phyloP scores from a whole-genome alignment of 2,888 invertebrate species.

The Hymenopus coronatus region DNA sequence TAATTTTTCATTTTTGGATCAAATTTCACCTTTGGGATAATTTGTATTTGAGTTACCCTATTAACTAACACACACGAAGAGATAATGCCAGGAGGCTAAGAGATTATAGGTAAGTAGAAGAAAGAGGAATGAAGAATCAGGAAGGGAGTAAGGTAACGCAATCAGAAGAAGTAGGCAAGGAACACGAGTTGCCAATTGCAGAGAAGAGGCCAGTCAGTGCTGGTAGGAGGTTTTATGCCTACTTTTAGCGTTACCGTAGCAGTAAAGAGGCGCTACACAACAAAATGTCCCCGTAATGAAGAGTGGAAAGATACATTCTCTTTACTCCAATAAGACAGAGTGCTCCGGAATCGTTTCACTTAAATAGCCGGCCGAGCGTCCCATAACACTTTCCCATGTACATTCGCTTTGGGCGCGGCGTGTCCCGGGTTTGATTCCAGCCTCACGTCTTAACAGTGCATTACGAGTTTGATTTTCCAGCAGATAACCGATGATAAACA shows the following conservation, averaged over 20 bases:
- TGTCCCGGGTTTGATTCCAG: background rate
- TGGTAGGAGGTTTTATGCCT: background rate
- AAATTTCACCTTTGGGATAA: too few relatives aligned
- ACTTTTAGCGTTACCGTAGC: background rate
- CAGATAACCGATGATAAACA: background rate
- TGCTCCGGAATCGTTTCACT: slow-evolving; percentile 29
- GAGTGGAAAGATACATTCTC: slow-evolving; percentile 31
- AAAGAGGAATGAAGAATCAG: background rate
- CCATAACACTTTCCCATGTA: background rate
- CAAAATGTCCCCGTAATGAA: slow-evolving; percentile 28
- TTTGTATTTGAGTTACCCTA: too few relatives aligned
- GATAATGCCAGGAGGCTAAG: too few relatives aligned
- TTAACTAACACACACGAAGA: too few relatives aligned
- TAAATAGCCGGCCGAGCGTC: background rate
- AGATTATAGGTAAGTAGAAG: too few relatives aligned
- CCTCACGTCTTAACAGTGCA: background rate
- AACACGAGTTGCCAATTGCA: background rate
- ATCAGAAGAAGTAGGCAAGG: background rate
- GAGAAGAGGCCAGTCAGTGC: background rate
- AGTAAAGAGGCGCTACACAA: background rate
- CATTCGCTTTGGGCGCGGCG: background rate
- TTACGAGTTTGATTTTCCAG: too few relatives aligned
- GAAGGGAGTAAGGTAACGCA: background rate
- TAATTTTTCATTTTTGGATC: too few relatives aligned
- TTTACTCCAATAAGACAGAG: slow-evolving; percentile 31